These are phyloP conservation scores for Xenus cinereus DNA, from an alignment of 2,113 vertebrate genomes.

Conservation along the genomic window DNA sequence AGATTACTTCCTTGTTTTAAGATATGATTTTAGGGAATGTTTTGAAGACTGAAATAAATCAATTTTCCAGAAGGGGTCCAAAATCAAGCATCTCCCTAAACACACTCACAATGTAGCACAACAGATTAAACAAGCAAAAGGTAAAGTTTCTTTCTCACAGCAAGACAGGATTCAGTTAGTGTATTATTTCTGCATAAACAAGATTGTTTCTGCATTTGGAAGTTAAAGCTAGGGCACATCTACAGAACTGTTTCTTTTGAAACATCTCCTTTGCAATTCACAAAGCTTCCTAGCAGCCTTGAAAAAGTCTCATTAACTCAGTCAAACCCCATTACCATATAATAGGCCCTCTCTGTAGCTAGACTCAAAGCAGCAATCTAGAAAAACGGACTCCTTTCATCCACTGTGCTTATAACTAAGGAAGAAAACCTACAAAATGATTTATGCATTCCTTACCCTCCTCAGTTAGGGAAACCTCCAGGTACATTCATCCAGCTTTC, in stretches of 20 bases:
- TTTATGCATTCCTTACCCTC: background rate
- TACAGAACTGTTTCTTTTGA: background rate
- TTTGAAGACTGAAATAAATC: background rate
- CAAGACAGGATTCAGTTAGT: background rate
- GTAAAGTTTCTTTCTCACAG: slow-evolving; percentile 1
- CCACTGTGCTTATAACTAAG: background rate
- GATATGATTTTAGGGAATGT: background rate
- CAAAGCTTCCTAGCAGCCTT: background rate
- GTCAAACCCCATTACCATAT: background rate
- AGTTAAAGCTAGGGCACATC: slow-evolving; percentile 9
- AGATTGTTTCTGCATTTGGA: background rate
- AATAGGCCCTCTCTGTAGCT: background rate
- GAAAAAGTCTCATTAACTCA: background rate
- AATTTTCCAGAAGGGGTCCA: background rate
- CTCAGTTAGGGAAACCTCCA: background rate
- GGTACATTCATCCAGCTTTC: background rate
- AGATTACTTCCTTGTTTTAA: background rate
- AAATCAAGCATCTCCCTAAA: background rate
- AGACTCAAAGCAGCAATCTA: background rate
- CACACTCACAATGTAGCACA: background rate
- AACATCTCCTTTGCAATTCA: background rate
- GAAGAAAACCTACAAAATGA: background rate
- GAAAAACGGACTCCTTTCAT: background rate
- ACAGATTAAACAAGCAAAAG: background rate
- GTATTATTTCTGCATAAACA: background rate